Evolutionary conservation across 2,113 vertebrate species (phyloP).

Genomic region (Otocyon megalotis): DNA sequence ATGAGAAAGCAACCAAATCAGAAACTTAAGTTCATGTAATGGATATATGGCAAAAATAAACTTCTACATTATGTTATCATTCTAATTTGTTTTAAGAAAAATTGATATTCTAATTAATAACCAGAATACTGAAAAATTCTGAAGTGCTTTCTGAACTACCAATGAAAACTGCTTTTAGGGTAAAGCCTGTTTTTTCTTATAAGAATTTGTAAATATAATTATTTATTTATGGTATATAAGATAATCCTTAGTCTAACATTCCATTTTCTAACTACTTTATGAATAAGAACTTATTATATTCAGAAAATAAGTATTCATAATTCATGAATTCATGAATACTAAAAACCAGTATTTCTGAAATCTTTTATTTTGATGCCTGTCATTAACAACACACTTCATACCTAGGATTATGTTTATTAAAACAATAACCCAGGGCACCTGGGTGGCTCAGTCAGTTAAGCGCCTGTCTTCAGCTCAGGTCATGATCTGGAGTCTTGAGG

Average conservation of each 20-base stretch:
- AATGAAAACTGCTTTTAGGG: not conserved
- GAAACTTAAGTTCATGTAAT: not conserved
- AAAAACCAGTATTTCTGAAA: slow-evolving; percentile 25
- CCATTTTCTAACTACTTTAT: slow-evolving; percentile 25
- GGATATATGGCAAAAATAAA: not conserved
- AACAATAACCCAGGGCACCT: not conserved
- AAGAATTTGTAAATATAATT: slow-evolving; percentile 7
- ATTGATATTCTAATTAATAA: not conserved
- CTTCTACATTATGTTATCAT: not conserved
- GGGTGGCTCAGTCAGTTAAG: not conserved
- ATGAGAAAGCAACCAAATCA: not conserved
- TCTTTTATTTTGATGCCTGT: not conserved
- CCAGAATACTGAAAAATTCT: slow-evolving; percentile 10
- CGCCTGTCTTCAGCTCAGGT: not conserved
- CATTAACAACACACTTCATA: not conserved
- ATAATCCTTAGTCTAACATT: slow-evolving; percentile 15
- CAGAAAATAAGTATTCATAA: not conserved
- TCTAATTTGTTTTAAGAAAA: slow-evolving; percentile 1
- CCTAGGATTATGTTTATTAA: not conserved
- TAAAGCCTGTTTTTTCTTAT: not conserved
- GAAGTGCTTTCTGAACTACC: slow-evolving; percentile 43
- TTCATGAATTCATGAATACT: not conserved
- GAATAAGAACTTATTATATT: not conserved
- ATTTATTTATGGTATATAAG: not conserved
- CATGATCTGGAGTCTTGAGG: not conserved